A percentile compares a stretch with the other conserved stretches of the same genome.
phyloP scores from a whole-genome alignment of 2,888 invertebrate species.

The Temnothorax ravouxi region DNA sequence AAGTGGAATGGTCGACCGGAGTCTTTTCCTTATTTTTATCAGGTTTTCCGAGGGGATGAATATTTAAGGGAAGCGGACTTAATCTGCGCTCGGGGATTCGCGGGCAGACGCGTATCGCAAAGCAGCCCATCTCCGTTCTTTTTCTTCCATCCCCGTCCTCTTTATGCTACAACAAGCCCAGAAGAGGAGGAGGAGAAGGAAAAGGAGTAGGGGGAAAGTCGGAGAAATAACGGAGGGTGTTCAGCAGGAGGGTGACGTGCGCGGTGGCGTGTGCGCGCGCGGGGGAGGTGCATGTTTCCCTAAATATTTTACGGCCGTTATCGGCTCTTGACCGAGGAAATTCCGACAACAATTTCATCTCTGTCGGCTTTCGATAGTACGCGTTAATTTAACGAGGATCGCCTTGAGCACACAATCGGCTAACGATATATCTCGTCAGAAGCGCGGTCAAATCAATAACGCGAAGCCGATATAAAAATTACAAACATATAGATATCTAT shows the following conservation, averaged over 20 bases:
- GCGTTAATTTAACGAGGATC: constrained; percentile 52
- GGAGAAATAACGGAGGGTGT: constrained; percentile 82
- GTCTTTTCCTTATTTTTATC: constrained; percentile 87
- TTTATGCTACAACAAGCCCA: constrained; percentile 57
- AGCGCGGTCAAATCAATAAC: constrained; percentile 30
- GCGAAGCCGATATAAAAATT: neutral
- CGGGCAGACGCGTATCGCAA: constrained; percentile 81
- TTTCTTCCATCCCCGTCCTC: constrained; percentile 45
- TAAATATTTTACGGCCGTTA: constrained; percentile 80
- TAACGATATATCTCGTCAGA: constrained; percentile 44
- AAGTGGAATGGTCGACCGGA: constrained; percentile 70
- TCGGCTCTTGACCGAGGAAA: constrained; percentile 76
- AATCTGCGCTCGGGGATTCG: constrained; percentile 88
- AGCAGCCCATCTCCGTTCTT: constrained; percentile 75
- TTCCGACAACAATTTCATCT: constrained; percentile 72
- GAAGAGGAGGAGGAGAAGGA: constrained; percentile 39
- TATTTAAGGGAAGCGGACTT: constrained; percentile 88
- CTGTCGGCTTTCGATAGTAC: constrained; percentile 63
- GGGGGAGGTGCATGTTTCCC: constrained; percentile 72
- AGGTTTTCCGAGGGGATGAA: constrained; percentile 87
- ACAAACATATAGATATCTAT: neutral
- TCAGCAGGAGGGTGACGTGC: constrained; percentile 61
- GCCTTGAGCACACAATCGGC: constrained; percentile 39
- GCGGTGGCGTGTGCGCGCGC: constrained; percentile 52
- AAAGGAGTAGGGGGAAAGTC: constrained; percentile 54